Conservation (phyloP, 1,140 invertebrate genomes). For the Polypedilum vanderplanki region DNA sequence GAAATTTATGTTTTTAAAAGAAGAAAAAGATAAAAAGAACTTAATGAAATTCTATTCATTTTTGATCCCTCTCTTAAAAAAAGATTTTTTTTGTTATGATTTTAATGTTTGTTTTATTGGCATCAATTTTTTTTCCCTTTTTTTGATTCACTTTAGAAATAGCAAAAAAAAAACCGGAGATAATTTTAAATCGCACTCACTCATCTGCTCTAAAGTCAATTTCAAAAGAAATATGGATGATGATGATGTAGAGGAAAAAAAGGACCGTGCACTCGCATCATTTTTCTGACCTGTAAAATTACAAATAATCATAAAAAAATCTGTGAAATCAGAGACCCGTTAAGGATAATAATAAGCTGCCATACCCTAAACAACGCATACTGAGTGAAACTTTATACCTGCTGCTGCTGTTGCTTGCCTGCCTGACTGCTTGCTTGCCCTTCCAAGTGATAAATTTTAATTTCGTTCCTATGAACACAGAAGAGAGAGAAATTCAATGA, state of each 20-base stretch:
- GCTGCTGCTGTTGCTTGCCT: background rate
- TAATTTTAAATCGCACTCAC: conserved; percentile 8
- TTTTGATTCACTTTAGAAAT: no score
- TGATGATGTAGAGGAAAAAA: background rate
- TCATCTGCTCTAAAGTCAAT: background rate
- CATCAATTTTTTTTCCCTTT: background rate
- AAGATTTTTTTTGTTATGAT: conserved; percentile 14
- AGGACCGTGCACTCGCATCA: background rate
- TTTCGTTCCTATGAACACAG: background rate
- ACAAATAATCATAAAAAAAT: conserved; percentile 20
- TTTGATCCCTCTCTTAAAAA: background rate
- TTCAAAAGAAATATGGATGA: background rate
- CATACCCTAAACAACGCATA: background rate
- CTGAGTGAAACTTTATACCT: background rate
- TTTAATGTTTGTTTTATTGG: conserved; percentile 29
- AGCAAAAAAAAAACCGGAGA: background rate
- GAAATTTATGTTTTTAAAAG: no score
- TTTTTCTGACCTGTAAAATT: conserved; percentile 13
- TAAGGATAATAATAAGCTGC: conserved; percentile 13
- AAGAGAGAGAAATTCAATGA: background rate
- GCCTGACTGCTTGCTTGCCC: background rate
- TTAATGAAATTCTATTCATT: conserved; percentile 19
- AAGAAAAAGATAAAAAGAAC: background rate
- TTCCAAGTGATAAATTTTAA: background rate
- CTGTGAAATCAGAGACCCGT: conserved; percentile 16